phyloP scores from a whole-genome alignment of 2,797 vertebrate species.

The Muraenolepis orangiensis region DNA sequence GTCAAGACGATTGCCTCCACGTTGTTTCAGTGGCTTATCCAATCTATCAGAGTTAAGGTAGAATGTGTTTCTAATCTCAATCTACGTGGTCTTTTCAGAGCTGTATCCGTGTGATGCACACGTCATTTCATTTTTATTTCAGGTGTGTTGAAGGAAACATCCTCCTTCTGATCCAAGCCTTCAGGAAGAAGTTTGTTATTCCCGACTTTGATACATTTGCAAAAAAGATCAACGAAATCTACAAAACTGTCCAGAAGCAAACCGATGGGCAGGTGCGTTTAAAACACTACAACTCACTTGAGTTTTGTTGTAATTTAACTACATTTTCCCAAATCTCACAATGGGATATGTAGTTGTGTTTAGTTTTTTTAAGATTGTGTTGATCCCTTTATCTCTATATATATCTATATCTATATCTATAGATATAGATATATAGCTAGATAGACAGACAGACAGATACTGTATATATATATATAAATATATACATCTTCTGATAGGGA shows the following conservation, averaged over 20 bases:
- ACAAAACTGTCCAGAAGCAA: conserved; percentile 67
- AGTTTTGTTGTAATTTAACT: not conserved
- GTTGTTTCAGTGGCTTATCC: not conserved
- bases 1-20: not conserved
- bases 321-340: not conserved
- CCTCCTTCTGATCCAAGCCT: conserved; percentile 84
- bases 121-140: conserved; percentile 5
- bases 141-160: conserved; percentile 86
- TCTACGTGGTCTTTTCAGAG: not conserved
- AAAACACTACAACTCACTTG: too few species aligned
- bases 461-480: too few species aligned
- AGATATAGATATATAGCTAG: too few species aligned
- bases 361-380: not conserved
- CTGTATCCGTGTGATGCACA: not conserved
- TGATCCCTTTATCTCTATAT: not conserved
- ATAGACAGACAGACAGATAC: too few species aligned
- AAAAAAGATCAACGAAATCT: conserved; percentile 78
- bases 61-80: not conserved
- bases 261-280: conserved; percentile 69
- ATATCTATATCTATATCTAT: too few species aligned
- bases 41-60: not conserved
- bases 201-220: conserved; percentile 85
- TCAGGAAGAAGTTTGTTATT: conserved; percentile 86
- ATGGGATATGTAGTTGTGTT: not conserved
- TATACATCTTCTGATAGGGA: too few species aligned